phyloP scores from a whole-genome alignment of 1,140 invertebrate species.

The Nixonia krombeini region DNA sequence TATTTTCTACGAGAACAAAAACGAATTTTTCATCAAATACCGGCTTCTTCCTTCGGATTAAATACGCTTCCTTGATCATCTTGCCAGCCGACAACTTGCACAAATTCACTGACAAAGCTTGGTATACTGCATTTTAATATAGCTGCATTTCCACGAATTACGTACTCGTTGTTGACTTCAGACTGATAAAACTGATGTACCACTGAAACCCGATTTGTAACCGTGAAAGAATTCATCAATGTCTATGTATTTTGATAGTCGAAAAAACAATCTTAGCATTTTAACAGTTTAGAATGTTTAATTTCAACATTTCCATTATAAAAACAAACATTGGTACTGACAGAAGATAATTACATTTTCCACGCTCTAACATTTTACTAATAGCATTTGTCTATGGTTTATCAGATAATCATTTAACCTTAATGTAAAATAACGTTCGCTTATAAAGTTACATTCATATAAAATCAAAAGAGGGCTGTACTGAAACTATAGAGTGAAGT shows the following conservation, averaged over 20 bases:
- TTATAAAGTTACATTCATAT: too few relatives aligned
- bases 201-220: constrained; percentile 73
- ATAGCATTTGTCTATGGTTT: too few relatives aligned
- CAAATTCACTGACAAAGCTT: constrained; percentile 92
- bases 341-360: too few relatives aligned
- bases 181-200: constrained; percentile 91
- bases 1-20: neutral
- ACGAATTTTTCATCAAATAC: constrained; percentile 38
- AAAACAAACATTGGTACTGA: too few relatives aligned
- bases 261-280: too few relatives aligned
- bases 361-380: too few relatives aligned
- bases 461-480: too few relatives aligned
- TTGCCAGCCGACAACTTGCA: constrained; percentile 88
- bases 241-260: neutral
- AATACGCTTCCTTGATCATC: constrained; percentile 83
- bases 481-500: too few relatives aligned
- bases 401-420: too few relatives aligned
- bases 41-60: constrained; percentile 70
- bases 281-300: neutral
- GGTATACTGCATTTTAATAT: constrained; percentile 94
- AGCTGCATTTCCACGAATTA: constrained; percentile 93
- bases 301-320: neutral
- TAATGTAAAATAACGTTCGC: too few relatives aligned
- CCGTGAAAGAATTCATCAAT: neutral
- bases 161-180: constrained; percentile 94